Evolutionary conservation across 1,140 invertebrate genomes (phyloP), one percentile per base, ranked within the genome.

Genomic region (Micrasema longulum): DNA sequence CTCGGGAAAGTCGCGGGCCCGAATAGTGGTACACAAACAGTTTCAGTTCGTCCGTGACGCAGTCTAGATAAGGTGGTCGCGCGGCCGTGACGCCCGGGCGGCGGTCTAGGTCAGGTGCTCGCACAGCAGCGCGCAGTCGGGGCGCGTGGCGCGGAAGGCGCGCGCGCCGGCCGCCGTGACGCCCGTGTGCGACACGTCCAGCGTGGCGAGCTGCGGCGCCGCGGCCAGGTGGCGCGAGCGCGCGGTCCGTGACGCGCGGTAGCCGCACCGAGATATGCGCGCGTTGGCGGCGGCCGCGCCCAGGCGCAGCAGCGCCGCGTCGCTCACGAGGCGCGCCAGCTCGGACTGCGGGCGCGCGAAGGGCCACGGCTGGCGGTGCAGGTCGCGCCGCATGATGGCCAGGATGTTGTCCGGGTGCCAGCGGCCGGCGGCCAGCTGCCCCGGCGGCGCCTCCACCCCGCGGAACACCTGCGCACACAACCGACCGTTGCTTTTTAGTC

Each of bases 221-320:
- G 88, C 88, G 6, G 84, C 82, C 0, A 85, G 84, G 63, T 91
- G 80, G 77, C 91, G 89, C 14, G 82, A 74, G 76, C 71, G 88
- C 89, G n/a, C 84, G 79, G 77, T 92, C 87, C 1, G 91, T 91
- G 1, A 92, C 86, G 64, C 81, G 82, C 6, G 84, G 79, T 89
- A 92, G 55, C 90, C 89, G 45, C 87, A 64, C 69, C 65, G 2
- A 76, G n/a, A n/a, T n/a, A n/a, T 52, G 14, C 60, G 69, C 62
- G 70, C 36, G 64, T 74, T 26, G 14, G 52, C 66, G 35, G 69
- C 60, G 10, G 65, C 65, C 7, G 75, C 78, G 81, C 81, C 82
- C 78, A 38, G 82, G 78, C 23, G 82, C 79, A 72, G 82, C 64
- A 73, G 78, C 0, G 74, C 65, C 0, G 50, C 74, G 23, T 75